These are phyloP conservation scores for Akabosia matsudoensis DNA, from an alignment of 1,140 invertebrate species.

Conservation along the genomic window DNA sequence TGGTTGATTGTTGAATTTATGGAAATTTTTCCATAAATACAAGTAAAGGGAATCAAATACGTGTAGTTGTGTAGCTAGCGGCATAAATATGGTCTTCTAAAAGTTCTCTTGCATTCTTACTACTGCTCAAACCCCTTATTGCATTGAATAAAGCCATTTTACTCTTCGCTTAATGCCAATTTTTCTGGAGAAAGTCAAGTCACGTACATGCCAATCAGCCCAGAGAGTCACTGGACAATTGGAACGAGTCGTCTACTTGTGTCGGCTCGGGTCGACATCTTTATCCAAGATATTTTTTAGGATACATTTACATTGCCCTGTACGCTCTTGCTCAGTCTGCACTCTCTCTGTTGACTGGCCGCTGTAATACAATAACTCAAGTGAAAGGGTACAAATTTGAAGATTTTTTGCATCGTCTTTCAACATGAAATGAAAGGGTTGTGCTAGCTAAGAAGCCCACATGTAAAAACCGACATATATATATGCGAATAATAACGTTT, in stretches of 20 bases:
- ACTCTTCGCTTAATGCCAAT: conserved; percentile 10
- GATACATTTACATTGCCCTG: conserved; percentile 5
- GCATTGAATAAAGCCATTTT: background rate
- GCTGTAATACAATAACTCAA: too few species aligned
- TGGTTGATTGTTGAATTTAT: too few species aligned
- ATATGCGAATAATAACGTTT: too few species aligned
- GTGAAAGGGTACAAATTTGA: too few species aligned
- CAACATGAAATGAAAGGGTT: too few species aligned
- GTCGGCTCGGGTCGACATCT: conserved; percentile 17
- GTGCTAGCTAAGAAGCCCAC: too few species aligned
- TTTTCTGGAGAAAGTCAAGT: conserved; percentile 40
- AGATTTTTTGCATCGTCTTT: too few species aligned
- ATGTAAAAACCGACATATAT: too few species aligned
- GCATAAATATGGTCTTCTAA: background rate
- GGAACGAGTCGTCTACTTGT: conserved; percentile 20
- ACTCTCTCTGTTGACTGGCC: too few species aligned
- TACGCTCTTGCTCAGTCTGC: too few species aligned
- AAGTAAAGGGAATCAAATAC: too few species aligned
- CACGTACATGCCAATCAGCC: conserved; percentile 28
- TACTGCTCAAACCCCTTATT: background rate
- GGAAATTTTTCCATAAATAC: too few species aligned
- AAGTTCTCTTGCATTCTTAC: background rate
- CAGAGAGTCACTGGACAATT: conserved; percentile 25
- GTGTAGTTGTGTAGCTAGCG: background rate
- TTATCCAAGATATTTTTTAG: background rate